phyloP scores from a whole-genome alignment of 2,113 vertebrate species.

The Poeciliopsis prolifica region DNA sequence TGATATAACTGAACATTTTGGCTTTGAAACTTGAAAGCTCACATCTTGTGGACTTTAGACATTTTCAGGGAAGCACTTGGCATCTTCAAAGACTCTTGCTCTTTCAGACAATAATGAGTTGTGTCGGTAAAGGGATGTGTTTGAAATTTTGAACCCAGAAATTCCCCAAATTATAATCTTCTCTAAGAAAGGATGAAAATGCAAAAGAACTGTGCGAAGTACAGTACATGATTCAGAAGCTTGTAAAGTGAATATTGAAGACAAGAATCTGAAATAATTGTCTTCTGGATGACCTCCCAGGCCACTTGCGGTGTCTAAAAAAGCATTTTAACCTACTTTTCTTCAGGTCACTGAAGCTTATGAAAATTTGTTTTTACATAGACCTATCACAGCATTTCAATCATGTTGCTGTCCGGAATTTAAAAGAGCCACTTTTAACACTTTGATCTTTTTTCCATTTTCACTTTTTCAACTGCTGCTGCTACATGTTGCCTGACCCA shows the following conservation, averaged over 20 bases:
- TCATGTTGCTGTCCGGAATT: background rate
- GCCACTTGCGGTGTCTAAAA: background rate
- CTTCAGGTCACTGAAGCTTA: background rate
- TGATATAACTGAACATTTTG: slow-evolving; percentile 54
- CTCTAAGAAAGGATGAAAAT: background rate
- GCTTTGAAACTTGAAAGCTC: slow-evolving; percentile 65
- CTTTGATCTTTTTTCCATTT: background rate
- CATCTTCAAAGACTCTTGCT: background rate
- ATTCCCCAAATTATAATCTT: background rate
- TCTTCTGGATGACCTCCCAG: background rate
- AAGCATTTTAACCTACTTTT: background rate
- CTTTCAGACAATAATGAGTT: background rate
- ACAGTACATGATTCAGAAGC: background rate
- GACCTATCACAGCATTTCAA: background rate
- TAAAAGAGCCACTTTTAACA: background rate
- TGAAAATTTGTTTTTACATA: too few relatives aligned
- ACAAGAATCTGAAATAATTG: background rate
- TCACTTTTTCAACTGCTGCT: too few relatives aligned
- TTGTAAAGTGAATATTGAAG: background rate
- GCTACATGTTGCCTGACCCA: too few relatives aligned
- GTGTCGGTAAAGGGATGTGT: background rate
- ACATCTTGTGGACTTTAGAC: slow-evolving; percentile 49
- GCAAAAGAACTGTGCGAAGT: background rate
- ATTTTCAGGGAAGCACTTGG: slow-evolving; percentile 24
- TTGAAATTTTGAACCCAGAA: background rate